These are phyloP conservation scores for Varecia variegata DNA, from an alignment of 2,797 vertebrate species.

Conservation along the genomic window DNA sequence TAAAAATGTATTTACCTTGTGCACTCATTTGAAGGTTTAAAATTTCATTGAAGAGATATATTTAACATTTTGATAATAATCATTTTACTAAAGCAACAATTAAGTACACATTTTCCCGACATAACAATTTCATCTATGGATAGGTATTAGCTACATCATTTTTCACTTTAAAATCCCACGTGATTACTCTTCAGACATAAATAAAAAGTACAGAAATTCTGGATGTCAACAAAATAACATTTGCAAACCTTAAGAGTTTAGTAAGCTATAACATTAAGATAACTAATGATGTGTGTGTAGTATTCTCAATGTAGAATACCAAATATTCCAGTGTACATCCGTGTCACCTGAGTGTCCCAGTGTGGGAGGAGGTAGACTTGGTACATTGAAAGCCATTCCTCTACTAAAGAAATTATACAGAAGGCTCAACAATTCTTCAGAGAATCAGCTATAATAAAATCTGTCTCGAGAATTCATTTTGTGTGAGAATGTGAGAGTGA, in stretches of 20 bases:
- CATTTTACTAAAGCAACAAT: constrained; percentile 23
- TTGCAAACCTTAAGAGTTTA: constrained; percentile 15
- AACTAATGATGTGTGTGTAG: not conserved
- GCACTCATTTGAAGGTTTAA: not conserved
- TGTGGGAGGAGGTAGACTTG: not conserved
- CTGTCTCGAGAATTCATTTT: constrained; percentile 33
- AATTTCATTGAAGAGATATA: not conserved
- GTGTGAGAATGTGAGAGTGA: constrained; percentile 1
- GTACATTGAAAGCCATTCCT: not conserved
- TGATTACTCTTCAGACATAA: constrained; percentile 34
- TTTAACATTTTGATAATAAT: constrained; percentile 47
- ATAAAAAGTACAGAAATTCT: constrained; percentile 32
- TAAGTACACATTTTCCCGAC: not conserved
- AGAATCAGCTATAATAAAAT: constrained; percentile 47
- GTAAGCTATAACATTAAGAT: not conserved
- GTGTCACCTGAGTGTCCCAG: not conserved
- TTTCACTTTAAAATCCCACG: constrained; percentile 32
- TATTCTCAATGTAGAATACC: not conserved
- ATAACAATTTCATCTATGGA: not conserved
- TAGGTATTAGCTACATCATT: constrained; percentile 5
- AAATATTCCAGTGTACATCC: not conserved
- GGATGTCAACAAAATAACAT: constrained; percentile 27
- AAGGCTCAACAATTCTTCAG: constrained; percentile 24
- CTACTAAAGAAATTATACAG: constrained; percentile 29
- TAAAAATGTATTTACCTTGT: constrained; percentile 16